Conservation (phyloP, 2,797 vertebrate genomes). For the Pteropus rufus region DNA sequence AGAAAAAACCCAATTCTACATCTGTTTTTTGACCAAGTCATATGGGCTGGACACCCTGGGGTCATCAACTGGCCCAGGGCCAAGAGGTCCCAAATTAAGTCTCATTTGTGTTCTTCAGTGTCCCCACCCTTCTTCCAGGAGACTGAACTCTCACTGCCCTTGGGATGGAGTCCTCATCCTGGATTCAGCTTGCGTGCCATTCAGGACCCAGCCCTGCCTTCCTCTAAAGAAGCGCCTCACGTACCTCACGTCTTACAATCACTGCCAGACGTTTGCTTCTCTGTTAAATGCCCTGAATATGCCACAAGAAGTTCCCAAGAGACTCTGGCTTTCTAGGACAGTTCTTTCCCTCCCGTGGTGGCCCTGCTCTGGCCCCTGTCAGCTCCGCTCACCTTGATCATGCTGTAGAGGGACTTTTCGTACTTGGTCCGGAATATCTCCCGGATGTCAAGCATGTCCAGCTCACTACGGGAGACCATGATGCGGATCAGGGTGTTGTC, state of each 20-base stretch:
- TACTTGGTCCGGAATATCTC: conserved; percentile 96
- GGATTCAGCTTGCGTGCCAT: fast-evolving
- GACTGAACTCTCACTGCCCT: background rate
- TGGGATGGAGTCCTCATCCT: background rate
- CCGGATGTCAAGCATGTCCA: conserved; percentile 97
- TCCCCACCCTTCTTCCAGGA: background rate
- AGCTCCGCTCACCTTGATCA: conserved; percentile 89
- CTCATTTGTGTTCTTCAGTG: background rate
- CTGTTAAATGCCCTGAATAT: background rate
- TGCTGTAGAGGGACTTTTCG: conserved; percentile 95
- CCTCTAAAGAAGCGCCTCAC: background rate
- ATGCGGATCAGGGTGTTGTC: conserved; percentile 98
- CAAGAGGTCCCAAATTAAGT: background rate
- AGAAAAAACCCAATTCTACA: background rate
- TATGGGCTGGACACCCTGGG: background rate
- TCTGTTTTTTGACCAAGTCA: background rate
- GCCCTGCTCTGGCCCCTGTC: fast-evolving
- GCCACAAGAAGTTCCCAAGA: background rate
- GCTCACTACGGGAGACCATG: conserved; percentile 95
- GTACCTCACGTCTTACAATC: background rate
- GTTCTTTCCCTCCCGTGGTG: background rate
- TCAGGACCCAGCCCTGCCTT: background rate
- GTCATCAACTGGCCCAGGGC: background rate
- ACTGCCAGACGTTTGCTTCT: background rate
- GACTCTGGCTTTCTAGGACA: background rate